A percentile compares a stretch with the other conserved stretches of the same genome.
These are phyloP conservation scores for Urocitellus parryii DNA, from an alignment of 2,113 vertebrate genomes.

Conservation along the genomic window DNA sequence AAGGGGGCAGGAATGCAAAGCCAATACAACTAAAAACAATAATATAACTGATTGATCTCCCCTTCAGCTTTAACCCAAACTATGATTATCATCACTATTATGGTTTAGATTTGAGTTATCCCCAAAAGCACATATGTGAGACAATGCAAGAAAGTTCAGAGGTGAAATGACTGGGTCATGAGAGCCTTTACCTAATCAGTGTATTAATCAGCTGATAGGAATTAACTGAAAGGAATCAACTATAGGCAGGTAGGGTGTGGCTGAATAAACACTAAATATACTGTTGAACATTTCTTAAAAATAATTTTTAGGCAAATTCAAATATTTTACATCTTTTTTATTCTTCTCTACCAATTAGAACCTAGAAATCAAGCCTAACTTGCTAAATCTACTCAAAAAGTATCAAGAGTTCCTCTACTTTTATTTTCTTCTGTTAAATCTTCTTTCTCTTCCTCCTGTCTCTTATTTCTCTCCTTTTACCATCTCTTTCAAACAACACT, in stretches of 20 bases:
- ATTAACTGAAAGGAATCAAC: no score
- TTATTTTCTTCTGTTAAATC: background rate
- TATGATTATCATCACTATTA: background rate
- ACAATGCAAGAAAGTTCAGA: no score
- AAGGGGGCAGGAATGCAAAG: background rate
- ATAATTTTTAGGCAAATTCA: conserved; percentile 25
- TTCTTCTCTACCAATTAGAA: background rate
- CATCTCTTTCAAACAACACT: background rate
- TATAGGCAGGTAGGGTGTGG: no score
- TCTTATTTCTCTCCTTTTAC: background rate
- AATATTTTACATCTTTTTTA: background rate
- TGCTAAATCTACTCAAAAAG: background rate
- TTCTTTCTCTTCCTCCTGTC: background rate
- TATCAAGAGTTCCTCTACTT: background rate
- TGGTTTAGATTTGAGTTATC: no score
- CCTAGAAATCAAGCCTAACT: background rate
- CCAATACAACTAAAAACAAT: background rate
- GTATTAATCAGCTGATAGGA: no score
- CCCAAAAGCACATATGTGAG: no score
- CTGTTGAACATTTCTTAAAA: background rate
- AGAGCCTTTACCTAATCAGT: no score
- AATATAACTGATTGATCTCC: background rate
- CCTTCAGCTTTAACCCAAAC: background rate
- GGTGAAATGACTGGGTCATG: no score
- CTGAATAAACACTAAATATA: background rate